phyloP scores from a whole-genome alignment of 2,797 vertebrate species.

The Zalophus californianus region DNA sequence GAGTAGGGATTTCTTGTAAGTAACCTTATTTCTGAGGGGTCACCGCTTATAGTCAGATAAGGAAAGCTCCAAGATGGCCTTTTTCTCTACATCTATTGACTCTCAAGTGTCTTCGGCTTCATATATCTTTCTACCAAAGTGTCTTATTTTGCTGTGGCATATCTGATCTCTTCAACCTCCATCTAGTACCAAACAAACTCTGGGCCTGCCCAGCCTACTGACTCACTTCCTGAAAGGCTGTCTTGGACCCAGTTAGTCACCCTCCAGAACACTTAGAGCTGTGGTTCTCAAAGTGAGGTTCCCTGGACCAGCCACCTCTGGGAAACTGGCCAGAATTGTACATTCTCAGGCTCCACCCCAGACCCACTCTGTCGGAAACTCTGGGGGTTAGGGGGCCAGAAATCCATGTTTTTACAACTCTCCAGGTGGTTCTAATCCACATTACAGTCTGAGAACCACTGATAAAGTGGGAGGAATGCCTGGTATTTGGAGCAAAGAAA shows the following conservation, averaged over 20 bases:
- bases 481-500: neutral
- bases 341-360: neutral
- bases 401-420: neutral
- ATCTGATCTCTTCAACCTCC: neutral
- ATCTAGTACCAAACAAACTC: too few relatives aligned
- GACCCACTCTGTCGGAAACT: neutral
- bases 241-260: neutral
- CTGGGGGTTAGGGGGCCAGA: neutral
- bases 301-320: neutral
- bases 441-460: neutral
- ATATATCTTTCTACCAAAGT: neutral
- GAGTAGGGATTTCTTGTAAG: neutral
- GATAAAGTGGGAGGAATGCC: neutral
- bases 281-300: neutral
- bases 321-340: neutral
- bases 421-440: too few relatives aligned
- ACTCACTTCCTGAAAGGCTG: neutral
- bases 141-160: fast-evolving
- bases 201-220: neutral
- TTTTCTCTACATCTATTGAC: neutral
- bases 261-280: neutral
- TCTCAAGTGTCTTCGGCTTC: too few relatives aligned
- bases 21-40: neutral
- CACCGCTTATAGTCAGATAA: fast-evolving
- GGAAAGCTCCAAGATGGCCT: neutral